Evolutionary conservation across 1,140 invertebrate genomes (phyloP).

Genomic region (Heliconius himera): DNA sequence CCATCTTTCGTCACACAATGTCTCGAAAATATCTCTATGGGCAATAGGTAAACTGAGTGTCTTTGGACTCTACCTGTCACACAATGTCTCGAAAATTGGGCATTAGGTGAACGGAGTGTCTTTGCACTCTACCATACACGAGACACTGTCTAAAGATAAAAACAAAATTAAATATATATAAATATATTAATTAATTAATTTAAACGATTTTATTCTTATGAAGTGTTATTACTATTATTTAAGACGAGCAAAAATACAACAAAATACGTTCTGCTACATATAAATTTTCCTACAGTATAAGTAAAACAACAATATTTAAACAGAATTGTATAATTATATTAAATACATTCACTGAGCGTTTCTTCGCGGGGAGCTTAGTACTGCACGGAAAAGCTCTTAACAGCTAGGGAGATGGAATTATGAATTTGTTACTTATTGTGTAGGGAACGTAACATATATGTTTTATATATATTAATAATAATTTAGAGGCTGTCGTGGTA

Average conservation of each 20-base stretch:
- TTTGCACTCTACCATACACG: neutral
- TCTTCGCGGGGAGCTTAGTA: constrained; percentile 32
- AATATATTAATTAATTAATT: no score
- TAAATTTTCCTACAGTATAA: neutral
- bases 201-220: no score
- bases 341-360: constrained; percentile 32
- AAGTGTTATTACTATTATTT: no score
- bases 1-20: neutral
- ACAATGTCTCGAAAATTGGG: neutral
- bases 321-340: constrained; percentile 17
- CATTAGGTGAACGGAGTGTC: neutral
- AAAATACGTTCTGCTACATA: neutral
- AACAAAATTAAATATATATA: no score
- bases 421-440: constrained; percentile 44
- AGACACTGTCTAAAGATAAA: neutral
- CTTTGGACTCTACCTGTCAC: neutral
- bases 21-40: neutral
- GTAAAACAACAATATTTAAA: constrained; percentile 9
- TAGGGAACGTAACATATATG: neutral
- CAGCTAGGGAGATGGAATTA: constrained; percentile 45
- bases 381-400: constrained; percentile 44
- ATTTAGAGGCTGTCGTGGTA: no score
- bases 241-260: neutral
- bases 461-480: neutral
- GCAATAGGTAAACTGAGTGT: neutral